A percentile compares a stretch with the other conserved stretches of the same genome.
phyloP scores from a whole-genome alignment of 2,888 invertebrate species.

The Oxyteleia sp. region DNA sequence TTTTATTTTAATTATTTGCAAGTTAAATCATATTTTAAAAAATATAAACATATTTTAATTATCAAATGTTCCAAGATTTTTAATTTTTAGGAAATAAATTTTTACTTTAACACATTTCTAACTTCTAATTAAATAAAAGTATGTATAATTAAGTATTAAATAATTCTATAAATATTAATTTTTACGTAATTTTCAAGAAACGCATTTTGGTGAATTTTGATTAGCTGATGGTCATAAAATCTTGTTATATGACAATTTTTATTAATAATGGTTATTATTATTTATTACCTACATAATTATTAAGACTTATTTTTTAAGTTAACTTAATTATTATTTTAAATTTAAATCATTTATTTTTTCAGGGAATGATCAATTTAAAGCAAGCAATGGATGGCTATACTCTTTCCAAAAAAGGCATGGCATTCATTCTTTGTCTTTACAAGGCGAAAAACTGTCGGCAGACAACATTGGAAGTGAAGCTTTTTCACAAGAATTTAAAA shows the following conservation, averaged over 20 bases:
- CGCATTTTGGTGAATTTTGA: slow-evolving; percentile 6
- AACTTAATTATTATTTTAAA: neutral
- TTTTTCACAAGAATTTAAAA: slow-evolving; percentile 43
- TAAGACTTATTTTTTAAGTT: too few species aligned
- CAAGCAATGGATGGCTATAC: slow-evolving; percentile 65
- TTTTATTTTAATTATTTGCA: too few species aligned
- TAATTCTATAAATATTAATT: neutral
- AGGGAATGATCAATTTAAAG: slow-evolving; percentile 27
- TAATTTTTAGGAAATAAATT: neutral
- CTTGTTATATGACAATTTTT: too few species aligned
- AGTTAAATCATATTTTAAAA: too few species aligned
- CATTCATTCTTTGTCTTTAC: slow-evolving; percentile 44
- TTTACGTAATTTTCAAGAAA: neutral
- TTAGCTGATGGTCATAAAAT: too few species aligned
- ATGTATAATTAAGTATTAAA: neutral
- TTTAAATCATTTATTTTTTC: slow-evolving; percentile 3
- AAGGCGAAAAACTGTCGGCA: slow-evolving; percentile 67
- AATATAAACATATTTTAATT: too few species aligned
- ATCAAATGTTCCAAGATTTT: too few species aligned
- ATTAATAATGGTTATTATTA: too few species aligned
- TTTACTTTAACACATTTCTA: neutral
- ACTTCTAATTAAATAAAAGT: neutral
- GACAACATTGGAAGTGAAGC: slow-evolving; percentile 52
- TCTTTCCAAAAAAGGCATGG: slow-evolving; percentile 65
- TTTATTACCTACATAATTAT: too few species aligned